Evolutionary conservation across 2,888 invertebrate genomes (phyloP).

Genomic region (Harpalus rubripes): DNA sequence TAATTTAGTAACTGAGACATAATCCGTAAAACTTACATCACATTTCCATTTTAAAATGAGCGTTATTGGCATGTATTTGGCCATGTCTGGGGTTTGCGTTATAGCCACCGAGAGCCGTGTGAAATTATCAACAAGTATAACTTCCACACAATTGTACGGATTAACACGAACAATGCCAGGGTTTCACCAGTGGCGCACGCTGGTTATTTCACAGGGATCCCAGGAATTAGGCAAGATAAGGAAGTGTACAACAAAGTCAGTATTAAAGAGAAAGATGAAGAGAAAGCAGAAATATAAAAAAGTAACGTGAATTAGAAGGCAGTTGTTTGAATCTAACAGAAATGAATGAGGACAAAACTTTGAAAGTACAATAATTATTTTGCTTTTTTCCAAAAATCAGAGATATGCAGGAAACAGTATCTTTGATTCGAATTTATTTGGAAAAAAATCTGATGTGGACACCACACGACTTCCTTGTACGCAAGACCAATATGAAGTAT

Average conservation of each 20-base stretch:
- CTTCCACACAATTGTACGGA: conserved; percentile 48
- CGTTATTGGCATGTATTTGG: conserved; percentile 10
- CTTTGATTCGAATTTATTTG: too few species aligned
- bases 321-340: too few species aligned
- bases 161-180: not conserved
- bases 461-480: too few species aligned
- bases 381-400: too few species aligned
- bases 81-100: conserved; percentile 3
- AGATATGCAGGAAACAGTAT: too few species aligned
- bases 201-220: not conserved
- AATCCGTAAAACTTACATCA: conserved; percentile 38
- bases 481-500: too few species aligned
- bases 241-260: not conserved
- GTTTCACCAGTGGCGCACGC: not conserved
- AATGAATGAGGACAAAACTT: too few species aligned
- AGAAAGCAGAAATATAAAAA: too few species aligned
- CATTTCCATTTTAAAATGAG: conserved; percentile 32
- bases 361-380: too few species aligned
- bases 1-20: not conserved
- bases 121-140: conserved; percentile 52
- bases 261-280: not conserved
- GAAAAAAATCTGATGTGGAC: too few species aligned
- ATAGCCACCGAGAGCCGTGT: conserved; percentile 5
- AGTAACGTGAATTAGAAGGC: too few species aligned
- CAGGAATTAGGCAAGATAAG: not conserved